These are phyloP conservation scores for Cyprinella venusta DNA, from an alignment of 2,797 vertebrate species.

Conservation along the genomic window DNA sequence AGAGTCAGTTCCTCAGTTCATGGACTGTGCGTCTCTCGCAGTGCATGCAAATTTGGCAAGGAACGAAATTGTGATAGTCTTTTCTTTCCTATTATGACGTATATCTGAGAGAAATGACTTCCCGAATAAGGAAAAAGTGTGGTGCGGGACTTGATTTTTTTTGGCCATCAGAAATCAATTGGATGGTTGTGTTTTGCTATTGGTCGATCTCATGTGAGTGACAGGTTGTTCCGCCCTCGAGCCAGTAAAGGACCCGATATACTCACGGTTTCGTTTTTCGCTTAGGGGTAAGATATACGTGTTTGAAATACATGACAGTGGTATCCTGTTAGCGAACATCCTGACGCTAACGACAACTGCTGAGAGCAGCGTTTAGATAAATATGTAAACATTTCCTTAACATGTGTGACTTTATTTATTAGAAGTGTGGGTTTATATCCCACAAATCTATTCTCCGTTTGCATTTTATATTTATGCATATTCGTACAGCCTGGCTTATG, in stretches of 20 bases:
- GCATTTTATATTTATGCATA: too few species aligned
- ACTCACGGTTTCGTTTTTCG: background rate
- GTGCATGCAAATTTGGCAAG: background rate
- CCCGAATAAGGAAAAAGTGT: background rate
- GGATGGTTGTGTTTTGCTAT: background rate
- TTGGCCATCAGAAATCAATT: background rate
- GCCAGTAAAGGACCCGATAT: background rate
- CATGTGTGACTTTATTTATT: too few species aligned
- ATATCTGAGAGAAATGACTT: background rate
- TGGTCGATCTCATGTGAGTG: background rate
- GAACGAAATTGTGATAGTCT: too few species aligned
- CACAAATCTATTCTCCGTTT: too few species aligned
- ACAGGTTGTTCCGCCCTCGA: background rate
- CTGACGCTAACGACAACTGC: background rate
- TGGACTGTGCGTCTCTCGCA: background rate
- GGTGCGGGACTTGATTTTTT: background rate
- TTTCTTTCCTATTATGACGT: background rate
- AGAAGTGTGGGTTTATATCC: too few species aligned
- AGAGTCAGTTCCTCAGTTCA: background rate
- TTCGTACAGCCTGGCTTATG: too few species aligned
- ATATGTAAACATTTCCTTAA: too few species aligned
- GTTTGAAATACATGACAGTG: too few species aligned
- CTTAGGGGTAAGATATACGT: too few species aligned
- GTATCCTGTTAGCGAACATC: background rate
- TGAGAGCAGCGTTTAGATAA: background rate